Evolutionary conservation across 2,888 invertebrate species (phyloP).

Genomic region (Andrena hattorfiana): DNA sequence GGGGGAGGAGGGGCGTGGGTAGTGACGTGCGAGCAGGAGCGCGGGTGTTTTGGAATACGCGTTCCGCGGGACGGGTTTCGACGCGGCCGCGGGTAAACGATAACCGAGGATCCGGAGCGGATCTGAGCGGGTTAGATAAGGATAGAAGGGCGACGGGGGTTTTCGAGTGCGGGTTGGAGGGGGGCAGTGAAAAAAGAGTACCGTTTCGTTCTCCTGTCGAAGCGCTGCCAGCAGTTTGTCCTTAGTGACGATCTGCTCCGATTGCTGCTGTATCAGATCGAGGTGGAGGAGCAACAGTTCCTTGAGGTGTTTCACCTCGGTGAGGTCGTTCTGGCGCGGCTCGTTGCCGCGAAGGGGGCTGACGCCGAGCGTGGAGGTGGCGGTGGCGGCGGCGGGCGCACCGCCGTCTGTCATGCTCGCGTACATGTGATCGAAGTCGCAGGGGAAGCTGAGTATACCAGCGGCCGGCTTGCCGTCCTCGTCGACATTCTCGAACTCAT

Average conservation of each 20-base stretch:
- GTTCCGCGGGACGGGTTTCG: background rate
- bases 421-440: constrained; percentile 90
- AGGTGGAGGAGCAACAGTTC: constrained; percentile 93
- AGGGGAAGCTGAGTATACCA: constrained; percentile 87
- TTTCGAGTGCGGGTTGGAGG: background rate
- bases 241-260: constrained; percentile 92
- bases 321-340: constrained; percentile 80
- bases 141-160: too few relatives aligned
- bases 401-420: constrained; percentile 87
- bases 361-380: constrained; percentile 80
- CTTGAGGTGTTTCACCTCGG: constrained; percentile 90
- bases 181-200: constrained; percentile 81
- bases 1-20: constrained; percentile 7
- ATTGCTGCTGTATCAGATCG: constrained; percentile 96
- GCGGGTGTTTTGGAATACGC: constrained; percentile 48
- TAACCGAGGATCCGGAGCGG: too few relatives aligned
- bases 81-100: background rate
- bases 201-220: constrained; percentile 92
- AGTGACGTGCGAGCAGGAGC: constrained; percentile 59
- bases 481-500: constrained; percentile 59
- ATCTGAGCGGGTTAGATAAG: background rate
- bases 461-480: constrained; percentile 74
- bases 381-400: constrained; percentile 75
- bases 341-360: constrained; percentile 82
- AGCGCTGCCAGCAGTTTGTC: constrained; percentile 91